A percentile compares a stretch with the other conserved stretches of the same genome.
Conservation (phyloP, 2,888 invertebrate genomes). For the Pachydiplax longipennis region DNA sequence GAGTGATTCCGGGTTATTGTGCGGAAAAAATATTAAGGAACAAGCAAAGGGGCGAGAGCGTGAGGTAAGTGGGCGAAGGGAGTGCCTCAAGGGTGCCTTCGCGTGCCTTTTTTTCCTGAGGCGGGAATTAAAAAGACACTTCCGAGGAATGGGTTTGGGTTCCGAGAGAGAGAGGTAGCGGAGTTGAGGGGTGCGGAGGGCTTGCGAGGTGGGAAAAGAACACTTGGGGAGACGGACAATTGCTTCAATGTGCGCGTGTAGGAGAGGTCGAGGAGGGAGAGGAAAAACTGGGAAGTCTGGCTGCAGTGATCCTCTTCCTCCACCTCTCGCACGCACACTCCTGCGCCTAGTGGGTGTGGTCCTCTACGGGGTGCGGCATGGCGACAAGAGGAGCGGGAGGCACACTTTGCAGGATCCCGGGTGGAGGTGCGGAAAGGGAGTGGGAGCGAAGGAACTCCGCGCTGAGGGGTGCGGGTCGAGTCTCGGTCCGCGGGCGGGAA, state of each 20-base stretch:
- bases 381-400: not conserved
- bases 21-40: no score
- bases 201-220: not conserved
- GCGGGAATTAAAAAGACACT: not conserved
- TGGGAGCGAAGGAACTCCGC: not conserved
- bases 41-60: not conserved
- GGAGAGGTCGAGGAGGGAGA: not conserved
- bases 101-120: not conserved
- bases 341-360: constrained; percentile 35
- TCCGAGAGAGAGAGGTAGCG: not conserved
- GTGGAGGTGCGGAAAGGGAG: not conserved
- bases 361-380: constrained; percentile 7
- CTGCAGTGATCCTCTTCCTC: constrained; percentile 20
- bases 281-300: constrained; percentile 16
- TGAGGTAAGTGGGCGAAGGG: not conserved
- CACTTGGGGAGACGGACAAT: not conserved
- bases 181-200: not conserved
- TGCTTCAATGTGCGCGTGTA: not conserved
- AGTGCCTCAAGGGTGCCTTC: not conserved
- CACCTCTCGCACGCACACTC: not conserved
- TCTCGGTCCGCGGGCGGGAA: not conserved
- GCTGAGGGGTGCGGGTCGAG: not conserved
- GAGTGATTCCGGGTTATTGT: no score
- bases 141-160: not conserved
- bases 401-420: not conserved